Conservation (phyloP, 2,888 invertebrate species). For the Drosophila falleni region DNA sequence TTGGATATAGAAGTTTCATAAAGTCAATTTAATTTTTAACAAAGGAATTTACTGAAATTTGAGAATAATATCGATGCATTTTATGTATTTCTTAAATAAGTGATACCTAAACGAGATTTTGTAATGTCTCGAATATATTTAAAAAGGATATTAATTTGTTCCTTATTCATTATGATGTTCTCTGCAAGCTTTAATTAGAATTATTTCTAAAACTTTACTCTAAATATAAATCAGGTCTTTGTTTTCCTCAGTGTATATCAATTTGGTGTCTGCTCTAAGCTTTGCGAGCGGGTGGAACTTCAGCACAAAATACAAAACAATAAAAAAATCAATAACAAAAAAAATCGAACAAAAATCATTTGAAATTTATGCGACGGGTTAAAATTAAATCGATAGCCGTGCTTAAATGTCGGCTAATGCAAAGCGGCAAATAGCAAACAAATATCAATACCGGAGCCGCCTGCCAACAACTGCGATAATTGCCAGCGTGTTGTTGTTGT, state of each 20-base stretch:
- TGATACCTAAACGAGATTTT: no score
- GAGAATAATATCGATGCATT: no score
- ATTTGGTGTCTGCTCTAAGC: slow-evolving; percentile 1
- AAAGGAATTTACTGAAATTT: no score
- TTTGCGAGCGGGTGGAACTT: slow-evolving; percentile 53
- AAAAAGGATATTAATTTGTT: no score
- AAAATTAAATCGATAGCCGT: slow-evolving; percentile 77
- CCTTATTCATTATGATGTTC: no score
- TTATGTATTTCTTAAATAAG: no score
- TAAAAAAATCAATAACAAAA: slow-evolving; percentile 6
- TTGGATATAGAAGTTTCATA: no score
- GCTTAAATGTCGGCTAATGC: slow-evolving; percentile 81
- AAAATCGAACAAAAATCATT: slow-evolving; percentile 48
- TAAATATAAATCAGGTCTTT: no score
- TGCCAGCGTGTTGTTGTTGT: slow-evolving; percentile 53
- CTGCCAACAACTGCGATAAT: slow-evolving; percentile 76
- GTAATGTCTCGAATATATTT: no score
- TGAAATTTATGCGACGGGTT: slow-evolving; percentile 68
- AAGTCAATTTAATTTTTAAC: no score
- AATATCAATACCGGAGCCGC: slow-evolving; percentile 67
- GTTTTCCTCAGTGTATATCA: slow-evolving; percentile 34
- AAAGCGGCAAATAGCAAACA: slow-evolving; percentile 74
- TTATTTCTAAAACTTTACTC: no score
- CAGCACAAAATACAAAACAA: slow-evolving; percentile 13
- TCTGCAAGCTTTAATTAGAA: no score